These are phyloP conservation scores for Strigamia transsilvanica DNA, from an alignment of 2,888 invertebrate genomes.

Conservation along the genomic window DNA sequence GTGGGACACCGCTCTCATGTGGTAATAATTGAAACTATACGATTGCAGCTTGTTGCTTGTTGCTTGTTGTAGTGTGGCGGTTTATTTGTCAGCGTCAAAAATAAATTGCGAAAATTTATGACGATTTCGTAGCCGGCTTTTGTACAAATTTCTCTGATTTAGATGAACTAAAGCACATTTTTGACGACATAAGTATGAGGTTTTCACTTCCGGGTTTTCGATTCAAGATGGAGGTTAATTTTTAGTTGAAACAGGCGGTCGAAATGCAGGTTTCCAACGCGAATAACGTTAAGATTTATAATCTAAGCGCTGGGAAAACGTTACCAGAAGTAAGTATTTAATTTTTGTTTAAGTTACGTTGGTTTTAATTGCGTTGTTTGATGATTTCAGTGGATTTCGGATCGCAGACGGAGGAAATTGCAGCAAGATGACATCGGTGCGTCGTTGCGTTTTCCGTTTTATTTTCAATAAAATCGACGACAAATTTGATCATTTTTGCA, in stretches of 20 bases:
- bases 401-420: conserved; percentile 80
- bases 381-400: conserved; percentile 81
- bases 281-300: conserved; percentile 97
- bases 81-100: too few species aligned
- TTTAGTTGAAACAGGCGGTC: neutral
- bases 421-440: conserved; percentile 83
- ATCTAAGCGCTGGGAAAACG: conserved; percentile 95
- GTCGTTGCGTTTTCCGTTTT: conserved; percentile 57
- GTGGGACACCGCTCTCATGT: too few species aligned
- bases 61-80: too few species aligned
- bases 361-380: conserved; percentile 10
- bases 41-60: too few species aligned
- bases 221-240: neutral
- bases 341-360: neutral
- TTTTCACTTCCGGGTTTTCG: neutral
- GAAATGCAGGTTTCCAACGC: conserved; percentile 89
- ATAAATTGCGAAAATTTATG: too few species aligned
- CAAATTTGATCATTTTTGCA: conserved; percentile 57
- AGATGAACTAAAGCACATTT: too few species aligned
- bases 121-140: too few species aligned
- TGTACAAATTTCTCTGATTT: too few species aligned
- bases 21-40: too few species aligned
- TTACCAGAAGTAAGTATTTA: conserved; percentile 84
- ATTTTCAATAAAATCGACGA: too few species aligned
- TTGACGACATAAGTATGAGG: too few species aligned